These are phyloP conservation scores for Chrysoperla carnea DNA, from an alignment of 1,140 invertebrate species.

Conservation along the genomic window DNA sequence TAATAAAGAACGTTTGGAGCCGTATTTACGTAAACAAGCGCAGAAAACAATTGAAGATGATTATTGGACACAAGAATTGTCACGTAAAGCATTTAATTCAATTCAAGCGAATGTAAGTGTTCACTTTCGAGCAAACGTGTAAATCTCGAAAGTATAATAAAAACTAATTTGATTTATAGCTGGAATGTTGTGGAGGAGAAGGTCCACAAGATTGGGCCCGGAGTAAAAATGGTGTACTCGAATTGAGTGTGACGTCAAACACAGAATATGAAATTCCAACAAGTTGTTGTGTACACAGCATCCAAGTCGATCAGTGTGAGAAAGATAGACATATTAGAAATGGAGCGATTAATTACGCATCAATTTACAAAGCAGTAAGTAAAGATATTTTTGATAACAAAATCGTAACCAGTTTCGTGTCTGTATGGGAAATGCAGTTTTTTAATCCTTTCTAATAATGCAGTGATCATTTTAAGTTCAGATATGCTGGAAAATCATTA, in stretches of 20 bases:
- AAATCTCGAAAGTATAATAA: background rate
- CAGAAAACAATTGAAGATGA: slow-evolving; percentile 46
- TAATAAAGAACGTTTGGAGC: slow-evolving; percentile 43
- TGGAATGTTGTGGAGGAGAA: slow-evolving; percentile 53
- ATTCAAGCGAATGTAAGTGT: slow-evolving; percentile 45
- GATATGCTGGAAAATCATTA: no score
- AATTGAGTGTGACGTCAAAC: no score
- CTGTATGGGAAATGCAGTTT: no score
- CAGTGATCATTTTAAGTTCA: no score
- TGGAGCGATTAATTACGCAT: slow-evolving; percentile 10
- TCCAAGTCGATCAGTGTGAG: slow-evolving; percentile 17
- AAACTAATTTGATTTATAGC: slow-evolving; percentile 19
- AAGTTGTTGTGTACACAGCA: slow-evolving; percentile 23
- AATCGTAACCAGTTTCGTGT: no score
- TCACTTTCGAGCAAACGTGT: background rate
- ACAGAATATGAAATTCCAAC: slow-evolving; percentile 25
- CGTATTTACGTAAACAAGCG: slow-evolving; percentile 38
- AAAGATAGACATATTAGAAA: slow-evolving; percentile 14
- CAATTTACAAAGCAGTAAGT: slow-evolving; percentile 2
- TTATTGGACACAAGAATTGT: slow-evolving; percentile 40
- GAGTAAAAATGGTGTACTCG: slow-evolving; percentile 14
- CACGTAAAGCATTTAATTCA: slow-evolving; percentile 46
- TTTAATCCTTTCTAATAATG: no score
- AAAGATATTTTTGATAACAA: no score
- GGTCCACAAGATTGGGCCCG: slow-evolving; percentile 51